Evolutionary conservation across 1,140 invertebrate genomes (phyloP).

Genomic region (Alviniconcha marisindica): DNA sequence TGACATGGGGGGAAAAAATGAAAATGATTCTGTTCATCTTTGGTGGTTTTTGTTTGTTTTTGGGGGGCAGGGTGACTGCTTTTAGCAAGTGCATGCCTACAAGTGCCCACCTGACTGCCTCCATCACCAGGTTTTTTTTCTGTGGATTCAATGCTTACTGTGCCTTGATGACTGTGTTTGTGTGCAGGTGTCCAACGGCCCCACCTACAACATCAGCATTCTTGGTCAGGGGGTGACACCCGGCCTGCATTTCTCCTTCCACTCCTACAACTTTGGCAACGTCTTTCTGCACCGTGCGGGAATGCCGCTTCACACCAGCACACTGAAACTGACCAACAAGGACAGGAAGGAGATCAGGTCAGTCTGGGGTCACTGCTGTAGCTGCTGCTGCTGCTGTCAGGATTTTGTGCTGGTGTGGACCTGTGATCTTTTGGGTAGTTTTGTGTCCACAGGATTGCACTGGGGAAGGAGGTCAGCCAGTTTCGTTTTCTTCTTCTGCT

Average conservation of each 20-base stretch:
- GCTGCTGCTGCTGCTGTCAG: neutral
- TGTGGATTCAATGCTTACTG: too few relatives aligned
- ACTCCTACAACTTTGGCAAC: constrained; percentile 73
- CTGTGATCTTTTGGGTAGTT: neutral
- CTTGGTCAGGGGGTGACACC: constrained; percentile 69
- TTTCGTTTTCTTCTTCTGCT: too few relatives aligned
- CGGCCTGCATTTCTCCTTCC: constrained; percentile 74
- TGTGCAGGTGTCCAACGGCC: constrained; percentile 72
- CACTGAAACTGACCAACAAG: constrained; percentile 72
- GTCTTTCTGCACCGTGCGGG: constrained; percentile 75
- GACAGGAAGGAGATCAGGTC: constrained; percentile 75
- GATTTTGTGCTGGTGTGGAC: neutral
- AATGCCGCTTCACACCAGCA: constrained; percentile 62
- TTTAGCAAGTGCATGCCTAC: too few relatives aligned
- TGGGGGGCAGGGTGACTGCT: too few relatives aligned
- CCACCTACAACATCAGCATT: constrained; percentile 68
- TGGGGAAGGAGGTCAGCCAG: too few relatives aligned
- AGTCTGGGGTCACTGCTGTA: neutral
- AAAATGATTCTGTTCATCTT: too few relatives aligned
- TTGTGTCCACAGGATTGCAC: too few relatives aligned
- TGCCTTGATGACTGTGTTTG: neutral
- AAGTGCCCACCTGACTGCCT: too few relatives aligned
- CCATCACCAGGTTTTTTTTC: too few relatives aligned
- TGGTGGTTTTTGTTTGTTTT: too few relatives aligned
- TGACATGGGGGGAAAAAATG: too few relatives aligned